Evolutionary conservation across 2,797 vertebrate species (phyloP), one percentile per base, ranked within the genome.

Genomic region (Pseudomugil tenellus): DNA sequence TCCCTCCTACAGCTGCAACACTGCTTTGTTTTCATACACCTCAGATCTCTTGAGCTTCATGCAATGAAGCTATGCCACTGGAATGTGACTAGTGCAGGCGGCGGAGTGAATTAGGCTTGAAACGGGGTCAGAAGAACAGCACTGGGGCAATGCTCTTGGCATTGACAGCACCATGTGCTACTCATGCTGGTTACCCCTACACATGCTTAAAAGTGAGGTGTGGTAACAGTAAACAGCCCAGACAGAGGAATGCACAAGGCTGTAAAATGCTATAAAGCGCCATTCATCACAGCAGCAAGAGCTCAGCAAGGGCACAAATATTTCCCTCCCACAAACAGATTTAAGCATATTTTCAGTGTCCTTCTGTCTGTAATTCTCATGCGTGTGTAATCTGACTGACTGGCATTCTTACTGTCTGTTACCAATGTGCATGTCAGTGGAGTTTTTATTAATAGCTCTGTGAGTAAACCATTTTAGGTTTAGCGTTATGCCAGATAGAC

Each of bases 401-500:
- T 55, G 25, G 51, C 63, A 81, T 77, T 74, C 70, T 52, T 69
- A 34, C 48, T 34, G 66, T 63, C 72, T 41, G 63, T 74, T 66
- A 54, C 69, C 68, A 54, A 83, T 66, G 76, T 73, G 77, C 75
- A 51, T 74, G 79, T 85, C 80, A 82, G 68, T 49, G 31, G 64
- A 26, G 56, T 31, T 80, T 72, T 72, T 90, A 92, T 91, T 91
- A 92, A 90, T 91, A 92, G 84, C 81, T 56, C 23, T n/a, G 58
- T 48, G 68, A 72, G 81, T 90, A 92, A 92, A 92, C 78, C 81
- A 89, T 90, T 91, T 88, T 72, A 70, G 86, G 76, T 85, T 85
- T 82, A 87, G 75, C 53, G 8, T 77, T 76, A 87, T 74, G 85
- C 80, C 72, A 46, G 63, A 72, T 55, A 71, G 71, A 81, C 61